Conservation (phyloP, 2,113 vertebrate species). For the Passer montanus region DNA sequence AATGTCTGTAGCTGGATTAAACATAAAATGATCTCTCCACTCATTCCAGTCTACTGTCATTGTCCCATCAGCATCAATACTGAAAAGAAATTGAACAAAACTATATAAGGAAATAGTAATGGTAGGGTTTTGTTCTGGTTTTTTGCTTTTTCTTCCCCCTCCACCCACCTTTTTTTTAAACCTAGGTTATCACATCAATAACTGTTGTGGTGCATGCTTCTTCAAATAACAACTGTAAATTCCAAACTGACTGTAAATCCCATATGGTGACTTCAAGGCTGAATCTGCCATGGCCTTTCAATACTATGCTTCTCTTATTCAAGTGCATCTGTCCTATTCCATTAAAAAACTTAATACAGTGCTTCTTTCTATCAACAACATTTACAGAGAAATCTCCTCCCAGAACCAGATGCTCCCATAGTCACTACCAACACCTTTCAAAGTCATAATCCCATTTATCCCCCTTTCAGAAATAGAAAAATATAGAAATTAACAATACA, state of each 20-base stretch:
- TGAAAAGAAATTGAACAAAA: slow-evolving; percentile 57
- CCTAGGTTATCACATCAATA: background rate
- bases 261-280: background rate
- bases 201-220: too few species aligned
- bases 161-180: rapidly evolving
- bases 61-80: slow-evolving; percentile 91
- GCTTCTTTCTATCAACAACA: background rate
- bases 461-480: background rate
- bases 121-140: background rate
- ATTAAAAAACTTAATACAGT: background rate
- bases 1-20: slow-evolving; percentile 88
- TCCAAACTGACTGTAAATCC: background rate
- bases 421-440: background rate
- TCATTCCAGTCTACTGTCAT: slow-evolving; percentile 97
- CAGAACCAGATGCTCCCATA: background rate
- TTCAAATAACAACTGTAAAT: background rate
- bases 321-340: background rate
- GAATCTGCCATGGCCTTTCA: background rate
- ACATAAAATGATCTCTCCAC: slow-evolving; percentile 92
- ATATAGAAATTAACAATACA: background rate
- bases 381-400: background rate
- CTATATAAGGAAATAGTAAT: background rate
- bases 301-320: background rate
- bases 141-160: background rate
- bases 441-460: background rate